Base-by-base conservation (phyloP, 2,797 vertebrate species). In the Vultur gryphus region DNA sequence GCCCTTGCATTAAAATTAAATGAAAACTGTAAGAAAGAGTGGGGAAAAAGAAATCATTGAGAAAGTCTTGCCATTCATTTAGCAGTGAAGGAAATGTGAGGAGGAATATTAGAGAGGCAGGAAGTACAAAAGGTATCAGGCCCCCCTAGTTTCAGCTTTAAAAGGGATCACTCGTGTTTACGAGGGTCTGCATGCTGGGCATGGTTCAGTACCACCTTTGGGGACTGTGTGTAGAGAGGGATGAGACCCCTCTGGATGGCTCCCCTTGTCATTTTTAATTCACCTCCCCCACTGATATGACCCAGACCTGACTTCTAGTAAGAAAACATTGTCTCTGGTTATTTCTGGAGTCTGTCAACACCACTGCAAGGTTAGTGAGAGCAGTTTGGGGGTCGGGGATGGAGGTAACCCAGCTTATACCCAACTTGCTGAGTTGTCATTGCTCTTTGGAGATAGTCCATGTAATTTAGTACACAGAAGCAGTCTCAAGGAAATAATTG, bases 331-430 rank as follows among this genome's bases (percentile, higher is more conserved):
- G 89, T 54, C 39, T 66, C 13, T 21, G 48, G 72, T 79, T 97
- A 90, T 96, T 93, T 97, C 84, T 94, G 93, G 94, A 93, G 90
- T 70, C 94, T 96, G 87, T 97, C 90, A 89, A 55, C 94, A 93
- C 66, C 72, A 41, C 51, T 41, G 23, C 15, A 3, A 77, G 65
- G 87, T 92, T 95, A 96, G 65, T 82, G 92, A 92, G 89, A 92
- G 62, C 54, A 35, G 72, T 91, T 31, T 78, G 58, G 41, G 87
- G 76, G 81, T 51, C 4, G 35, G 51, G 6, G 4, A 66, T 67
- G 82, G 87, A 91, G 59, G 90, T 88, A 95, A 81, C 44, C 52
- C 69, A 91, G 55, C 43, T 90, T 61, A 65, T 55, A 90, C 20
- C 9, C 39, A 92, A 44, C 21, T 91, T 80, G 70, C 33, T 43